Evolutionary conservation across 2,113 vertebrate species (phyloP).

Genomic region (Crotalus helleri): DNA sequence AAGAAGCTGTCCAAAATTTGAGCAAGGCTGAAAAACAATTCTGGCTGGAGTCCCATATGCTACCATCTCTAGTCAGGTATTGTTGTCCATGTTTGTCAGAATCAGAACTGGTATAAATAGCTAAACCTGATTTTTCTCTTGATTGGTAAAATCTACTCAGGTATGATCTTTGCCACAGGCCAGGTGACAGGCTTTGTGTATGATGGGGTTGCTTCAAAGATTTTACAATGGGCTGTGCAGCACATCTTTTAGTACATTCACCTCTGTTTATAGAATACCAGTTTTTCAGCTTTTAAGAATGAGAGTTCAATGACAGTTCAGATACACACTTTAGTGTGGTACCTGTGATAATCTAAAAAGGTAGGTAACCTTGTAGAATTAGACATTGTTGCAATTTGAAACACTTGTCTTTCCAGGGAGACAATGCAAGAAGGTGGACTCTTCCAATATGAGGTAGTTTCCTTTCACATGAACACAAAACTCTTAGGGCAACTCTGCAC

Average conservation of each 20-base stretch:
- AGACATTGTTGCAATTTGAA: neutral
- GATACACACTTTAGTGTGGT: neutral
- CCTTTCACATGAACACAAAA: neutral
- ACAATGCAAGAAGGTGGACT: neutral
- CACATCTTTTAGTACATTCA: neutral
- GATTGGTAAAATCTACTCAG: neutral
- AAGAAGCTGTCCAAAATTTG: slow-evolving; percentile 68
- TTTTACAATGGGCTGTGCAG: neutral
- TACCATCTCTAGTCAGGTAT: slow-evolving; percentile 81
- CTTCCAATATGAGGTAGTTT: neutral
- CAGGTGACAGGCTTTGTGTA: neutral
- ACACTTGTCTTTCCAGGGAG: neutral
- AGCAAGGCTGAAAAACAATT: slow-evolving; percentile 60
- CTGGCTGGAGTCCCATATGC: slow-evolving; percentile 73
- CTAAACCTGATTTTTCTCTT: neutral
- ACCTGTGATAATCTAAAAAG: neutral
- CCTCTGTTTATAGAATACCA: neutral
- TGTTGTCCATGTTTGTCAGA: neutral
- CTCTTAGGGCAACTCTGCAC: neutral
- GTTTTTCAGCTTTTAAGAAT: neutral
- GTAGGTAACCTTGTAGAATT: neutral
- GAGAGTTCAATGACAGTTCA: neutral
- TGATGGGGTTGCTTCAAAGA: neutral
- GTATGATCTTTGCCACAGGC: neutral
- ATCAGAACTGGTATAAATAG: neutral